phyloP scores from a whole-genome alignment of 2,888 invertebrate species.

The Ypsolopha scabrella region DNA sequence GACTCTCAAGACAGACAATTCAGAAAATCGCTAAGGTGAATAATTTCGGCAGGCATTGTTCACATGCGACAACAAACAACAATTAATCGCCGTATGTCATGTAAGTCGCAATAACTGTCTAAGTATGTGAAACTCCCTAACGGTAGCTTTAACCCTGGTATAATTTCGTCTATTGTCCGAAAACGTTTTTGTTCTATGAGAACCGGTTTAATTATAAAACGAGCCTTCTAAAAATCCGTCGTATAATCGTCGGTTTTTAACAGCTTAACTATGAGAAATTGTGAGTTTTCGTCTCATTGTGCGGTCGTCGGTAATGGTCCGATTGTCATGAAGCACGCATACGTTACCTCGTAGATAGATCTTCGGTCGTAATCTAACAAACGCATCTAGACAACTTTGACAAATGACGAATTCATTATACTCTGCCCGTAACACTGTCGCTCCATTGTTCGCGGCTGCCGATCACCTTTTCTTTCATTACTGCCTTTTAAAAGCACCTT shows the following conservation, averaged over 20 bases:
- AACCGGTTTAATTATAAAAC: slow-evolving; percentile 62
- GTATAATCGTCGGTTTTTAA: slow-evolving; percentile 64
- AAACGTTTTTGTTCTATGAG: slow-evolving; percentile 61
- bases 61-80: slow-evolving; percentile 28
- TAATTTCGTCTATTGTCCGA: slow-evolving; percentile 66
- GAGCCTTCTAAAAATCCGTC: slow-evolving; percentile 40
- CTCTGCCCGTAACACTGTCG: slow-evolving; percentile 22
- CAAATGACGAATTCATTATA: slow-evolving; percentile 38
- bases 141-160: slow-evolving; percentile 55
- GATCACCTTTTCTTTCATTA: slow-evolving; percentile 32
- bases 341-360: slow-evolving; percentile 15
- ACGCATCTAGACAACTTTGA: slow-evolving; percentile 20
- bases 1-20: slow-evolving; percentile 13
- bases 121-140: slow-evolving; percentile 62
- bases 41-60: slow-evolving; percentile 26
- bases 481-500: slow-evolving; percentile 26
- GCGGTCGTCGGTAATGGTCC: slow-evolving; percentile 33
- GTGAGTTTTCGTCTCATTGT: slow-evolving; percentile 54
- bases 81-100: slow-evolving; percentile 63
- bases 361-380: slow-evolving; percentile 7
- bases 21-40: slow-evolving; percentile 9
- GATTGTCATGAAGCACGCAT: slow-evolving; percentile 20
- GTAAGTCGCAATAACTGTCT: slow-evolving; percentile 51
- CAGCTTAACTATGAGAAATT: slow-evolving; percentile 66
- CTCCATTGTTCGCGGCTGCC: slow-evolving; percentile 24